Base-by-base conservation (phyloP, 92 coral and sea anemone species). In the Porites cylindrica region DNA sequence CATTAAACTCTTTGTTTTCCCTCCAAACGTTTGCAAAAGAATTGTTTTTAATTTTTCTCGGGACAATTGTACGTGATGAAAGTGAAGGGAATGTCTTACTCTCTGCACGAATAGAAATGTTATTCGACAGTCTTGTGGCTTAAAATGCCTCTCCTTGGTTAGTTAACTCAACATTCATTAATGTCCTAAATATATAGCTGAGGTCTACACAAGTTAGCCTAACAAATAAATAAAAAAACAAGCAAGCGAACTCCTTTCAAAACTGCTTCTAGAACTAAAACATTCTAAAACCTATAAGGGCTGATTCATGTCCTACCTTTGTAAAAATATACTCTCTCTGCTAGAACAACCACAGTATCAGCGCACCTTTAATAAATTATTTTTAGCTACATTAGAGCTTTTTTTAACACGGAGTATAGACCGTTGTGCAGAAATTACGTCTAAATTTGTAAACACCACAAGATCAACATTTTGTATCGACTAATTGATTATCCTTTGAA, bases 301-400 rank as follows among this genome's bases (percentile, higher is more conserved):
- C 56, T 68, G 51, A 23, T 14, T 18, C 53, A 24, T 53, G 11
- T 26, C 7, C 26, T 8, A 32, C 38, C 76, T 68, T 81, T 81
- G 85, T 81, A 67, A 81, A 81, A 81, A 81, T 81, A 81, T 81
- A 81, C 61, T 81, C 85, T 81, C 74, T 81, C 56, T n/a, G 75
- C 66, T 53, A 67, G 56, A 56, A 56, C 14, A 26, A 63, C n/a
- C 7, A 58, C 0, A 21, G 19, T 11, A 47, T 47, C 14, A 52
- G 67, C 66, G 56, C n/a, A 20, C 51, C 63, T 66, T n/a, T 47
- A 81, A 68, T 81, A 68, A 81, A 54, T 70, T 69, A 54, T 24
- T 68, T 69, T n/a, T 4, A 81, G 69, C 10, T 23, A 24, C 14
- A 52, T 4, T 21, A 10, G 24, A 51, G 66, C n/a, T 54, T 29